Percentiles rank a stretch among this genome's conserved stretches.
Conservation (phyloP, 1,140 invertebrate genomes). For the Bombus waltoni region DNA sequence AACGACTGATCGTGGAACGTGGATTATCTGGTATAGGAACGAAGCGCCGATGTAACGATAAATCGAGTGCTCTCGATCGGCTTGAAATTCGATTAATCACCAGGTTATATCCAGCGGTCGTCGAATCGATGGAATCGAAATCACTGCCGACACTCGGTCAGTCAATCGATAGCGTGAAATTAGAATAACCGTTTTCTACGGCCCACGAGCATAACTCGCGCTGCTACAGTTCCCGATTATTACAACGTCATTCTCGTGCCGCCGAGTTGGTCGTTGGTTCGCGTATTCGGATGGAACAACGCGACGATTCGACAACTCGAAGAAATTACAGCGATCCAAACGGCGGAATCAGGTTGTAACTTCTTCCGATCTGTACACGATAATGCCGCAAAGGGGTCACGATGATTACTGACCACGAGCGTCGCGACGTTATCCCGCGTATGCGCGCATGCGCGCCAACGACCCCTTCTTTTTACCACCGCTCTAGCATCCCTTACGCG, state of each 20-base stretch:
- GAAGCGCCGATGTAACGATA: not conserved
- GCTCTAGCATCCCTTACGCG: constrained; percentile 62
- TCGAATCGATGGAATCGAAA: constrained; percentile 72
- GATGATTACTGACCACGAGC: constrained; percentile 70
- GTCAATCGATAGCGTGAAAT: constrained; percentile 77
- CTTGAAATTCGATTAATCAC: constrained; percentile 49
- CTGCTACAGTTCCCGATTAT: constrained; percentile 10
- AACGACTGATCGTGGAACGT: not conserved
- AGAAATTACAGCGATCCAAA: not conserved
- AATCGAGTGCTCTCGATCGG: not conserved
- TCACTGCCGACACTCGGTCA: constrained; percentile 71
- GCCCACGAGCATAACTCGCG: constrained; percentile 2
- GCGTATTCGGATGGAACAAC: constrained; percentile 1
- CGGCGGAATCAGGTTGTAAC: constrained; percentile 51
- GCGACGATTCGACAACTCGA: not conserved
- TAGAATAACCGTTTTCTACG: constrained; percentile 68
- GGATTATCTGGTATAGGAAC: not conserved
- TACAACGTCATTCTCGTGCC: constrained; percentile 3
- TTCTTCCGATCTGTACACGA: constrained; percentile 52
- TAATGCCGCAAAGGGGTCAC: constrained; percentile 64
- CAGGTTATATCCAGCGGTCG: constrained; percentile 53
- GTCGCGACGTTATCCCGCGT: constrained; percentile 66
- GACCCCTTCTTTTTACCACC: constrained; percentile 65
- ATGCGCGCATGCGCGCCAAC: constrained; percentile 67
- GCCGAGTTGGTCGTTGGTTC: not conserved